Conservation (phyloP, 2,888 invertebrate genomes). For the Eledone cirrhosa region DNA sequence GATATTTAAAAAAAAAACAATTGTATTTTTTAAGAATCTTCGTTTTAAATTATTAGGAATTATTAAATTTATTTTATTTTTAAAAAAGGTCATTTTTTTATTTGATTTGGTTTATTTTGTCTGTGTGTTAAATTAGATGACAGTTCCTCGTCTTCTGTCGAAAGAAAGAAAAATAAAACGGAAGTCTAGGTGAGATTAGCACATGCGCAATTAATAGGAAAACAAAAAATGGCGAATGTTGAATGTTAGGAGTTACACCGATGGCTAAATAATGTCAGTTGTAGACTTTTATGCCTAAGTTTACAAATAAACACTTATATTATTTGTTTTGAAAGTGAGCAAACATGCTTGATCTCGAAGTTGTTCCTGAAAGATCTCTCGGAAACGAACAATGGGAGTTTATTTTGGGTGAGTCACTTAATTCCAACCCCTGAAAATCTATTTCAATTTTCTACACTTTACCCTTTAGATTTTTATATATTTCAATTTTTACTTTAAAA, state of each 20-base stretch:
- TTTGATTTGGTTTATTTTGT: too few relatives aligned
- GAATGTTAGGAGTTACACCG: conserved; percentile 21
- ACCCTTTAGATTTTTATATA: too few relatives aligned
- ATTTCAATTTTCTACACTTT: too few relatives aligned
- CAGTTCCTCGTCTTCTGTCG: not conserved
- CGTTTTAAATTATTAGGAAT: too few relatives aligned
- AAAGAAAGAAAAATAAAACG: conserved; percentile 28
- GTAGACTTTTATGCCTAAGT: conserved; percentile 9
- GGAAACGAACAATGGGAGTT: conserved; percentile 99
- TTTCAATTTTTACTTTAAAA: too few relatives aligned
- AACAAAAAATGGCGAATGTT: conserved; percentile 55
- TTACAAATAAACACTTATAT: conserved; percentile 30
- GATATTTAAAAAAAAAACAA: too few relatives aligned
- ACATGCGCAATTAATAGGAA: conserved; percentile 48
- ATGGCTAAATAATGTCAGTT: conserved; percentile 17
- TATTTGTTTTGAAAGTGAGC: conserved; percentile 29
- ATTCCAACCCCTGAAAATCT: too few relatives aligned
- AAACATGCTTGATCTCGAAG: conserved; percentile 93
- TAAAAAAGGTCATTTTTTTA: too few relatives aligned
- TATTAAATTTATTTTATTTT: too few relatives aligned
- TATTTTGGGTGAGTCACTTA: conserved; percentile 80
- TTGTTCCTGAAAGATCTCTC: conserved; percentile 85
- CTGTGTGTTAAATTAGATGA: too few relatives aligned
- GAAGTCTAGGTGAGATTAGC: conserved; percentile 30
- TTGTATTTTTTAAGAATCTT: too few relatives aligned